Percentiles rank a stretch among this genome's conserved stretches.
These are phyloP conservation scores for Gallirallus australis DNA, from an alignment of 2,797 vertebrate genomes.

Conservation along the genomic window DNA sequence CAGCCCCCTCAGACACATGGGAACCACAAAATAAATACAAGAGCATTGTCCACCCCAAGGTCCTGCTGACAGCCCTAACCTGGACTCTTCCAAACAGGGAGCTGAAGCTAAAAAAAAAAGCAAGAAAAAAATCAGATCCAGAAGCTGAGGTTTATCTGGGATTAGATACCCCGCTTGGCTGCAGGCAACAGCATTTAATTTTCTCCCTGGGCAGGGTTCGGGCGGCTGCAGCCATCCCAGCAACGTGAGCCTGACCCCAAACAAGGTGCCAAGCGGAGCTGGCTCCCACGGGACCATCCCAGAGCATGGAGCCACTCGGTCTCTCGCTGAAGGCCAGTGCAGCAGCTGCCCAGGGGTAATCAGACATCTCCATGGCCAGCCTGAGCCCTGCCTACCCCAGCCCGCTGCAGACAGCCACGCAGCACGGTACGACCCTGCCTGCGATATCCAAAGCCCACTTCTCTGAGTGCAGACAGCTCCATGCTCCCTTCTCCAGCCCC, in stretches of 20 bases:
- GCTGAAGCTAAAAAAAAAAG: not conserved
- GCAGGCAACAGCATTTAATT: rapidly evolving
- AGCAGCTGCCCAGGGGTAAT: not conserved
- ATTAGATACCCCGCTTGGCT: not conserved
- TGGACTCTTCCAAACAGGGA: not conserved
- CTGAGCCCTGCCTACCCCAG: not conserved
- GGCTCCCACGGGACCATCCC: rapidly evolving
- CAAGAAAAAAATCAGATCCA: no score
- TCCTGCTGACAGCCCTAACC: not conserved
- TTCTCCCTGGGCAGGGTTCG: rapidly evolving
- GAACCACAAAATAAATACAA: rapidly evolving
- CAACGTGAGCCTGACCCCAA: rapidly evolving
- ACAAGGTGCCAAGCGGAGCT: not conserved
- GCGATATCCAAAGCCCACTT: not conserved
- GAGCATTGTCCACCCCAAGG: rapidly evolving
- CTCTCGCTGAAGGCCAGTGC: not conserved
- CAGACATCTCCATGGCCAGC: not conserved
- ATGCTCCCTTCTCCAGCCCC: not conserved
- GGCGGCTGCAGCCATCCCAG: rapidly evolving
- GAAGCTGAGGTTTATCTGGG: not conserved
- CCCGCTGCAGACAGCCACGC: not conserved
- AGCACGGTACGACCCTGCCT: not conserved
- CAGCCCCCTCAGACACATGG: not conserved
- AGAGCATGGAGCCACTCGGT: not conserved
- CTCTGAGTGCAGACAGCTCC: not conserved